Percentiles rank a stretch among this genome's conserved stretches.
phyloP scores from a whole-genome alignment of 2,888 invertebrate species.

The Drosophila monieri region DNA sequence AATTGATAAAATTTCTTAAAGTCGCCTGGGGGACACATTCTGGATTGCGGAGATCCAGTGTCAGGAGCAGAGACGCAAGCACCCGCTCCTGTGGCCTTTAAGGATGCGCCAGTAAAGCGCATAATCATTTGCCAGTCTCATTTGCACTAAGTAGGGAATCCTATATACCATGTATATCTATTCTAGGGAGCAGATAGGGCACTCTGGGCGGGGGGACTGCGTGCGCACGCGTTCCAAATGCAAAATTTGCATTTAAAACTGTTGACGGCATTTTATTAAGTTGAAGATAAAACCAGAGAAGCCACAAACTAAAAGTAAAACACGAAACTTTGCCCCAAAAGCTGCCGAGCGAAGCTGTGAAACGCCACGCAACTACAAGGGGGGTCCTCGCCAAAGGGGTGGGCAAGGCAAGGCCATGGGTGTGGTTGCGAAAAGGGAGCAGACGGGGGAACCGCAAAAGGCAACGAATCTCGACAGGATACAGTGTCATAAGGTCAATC shows the following conservation, averaged over 20 bases:
- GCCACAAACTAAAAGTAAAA: slow-evolving; percentile 79
- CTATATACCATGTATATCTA: neutral
- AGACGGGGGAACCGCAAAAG: slow-evolving; percentile 30
- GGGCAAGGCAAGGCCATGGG: slow-evolving; percentile 13
- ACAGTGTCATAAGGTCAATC: slow-evolving; percentile 4
- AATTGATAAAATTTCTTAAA: slow-evolving; percentile 78
- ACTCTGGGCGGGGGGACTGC: neutral
- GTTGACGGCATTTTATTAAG: slow-evolving; percentile 80
- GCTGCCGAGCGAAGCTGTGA: slow-evolving; percentile 75
- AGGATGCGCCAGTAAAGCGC: slow-evolving; percentile 60
- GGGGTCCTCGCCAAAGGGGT: slow-evolving; percentile 7
- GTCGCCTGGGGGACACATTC: slow-evolving; percentile 52
- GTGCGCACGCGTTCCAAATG: slow-evolving; percentile 56
- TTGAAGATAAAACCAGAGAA: slow-evolving; percentile 80
- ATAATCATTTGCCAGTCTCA: slow-evolving; percentile 78
- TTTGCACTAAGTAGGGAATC: slow-evolving; percentile 61
- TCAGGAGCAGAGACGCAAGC: slow-evolving; percentile 13
- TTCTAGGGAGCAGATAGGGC: neutral
- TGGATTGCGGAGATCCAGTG: slow-evolving; percentile 37
- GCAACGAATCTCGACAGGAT: slow-evolving; percentile 19
- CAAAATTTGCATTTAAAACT: slow-evolving; percentile 80
- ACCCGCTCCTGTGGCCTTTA: slow-evolving; percentile 41
- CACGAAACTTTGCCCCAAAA: slow-evolving; percentile 73
- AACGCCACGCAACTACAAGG: slow-evolving; percentile 57
- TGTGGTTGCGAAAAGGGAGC: neutral